Conservation (phyloP, 2,797 vertebrate genomes). For the Pseudochromis fuscus region DNA sequence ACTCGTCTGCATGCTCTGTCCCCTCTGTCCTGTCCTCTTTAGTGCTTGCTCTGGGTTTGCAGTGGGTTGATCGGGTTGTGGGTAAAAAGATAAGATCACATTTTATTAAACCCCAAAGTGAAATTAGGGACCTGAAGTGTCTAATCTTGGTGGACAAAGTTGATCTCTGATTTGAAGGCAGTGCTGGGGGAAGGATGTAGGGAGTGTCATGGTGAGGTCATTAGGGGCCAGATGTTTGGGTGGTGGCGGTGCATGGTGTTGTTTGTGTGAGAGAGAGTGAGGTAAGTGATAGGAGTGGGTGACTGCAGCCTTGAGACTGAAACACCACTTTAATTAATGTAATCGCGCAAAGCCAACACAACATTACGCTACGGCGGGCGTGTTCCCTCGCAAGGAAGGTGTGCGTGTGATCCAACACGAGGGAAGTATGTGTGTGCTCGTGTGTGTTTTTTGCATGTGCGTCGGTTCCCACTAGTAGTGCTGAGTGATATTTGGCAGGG, state of each 20-base stretch:
- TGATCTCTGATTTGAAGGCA: conserved; percentile 46
- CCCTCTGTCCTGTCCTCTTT: conserved; percentile 57
- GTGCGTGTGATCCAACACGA: conserved; percentile 36
- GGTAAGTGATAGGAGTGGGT: conserved; percentile 63
- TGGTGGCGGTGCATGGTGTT: conserved; percentile 45
- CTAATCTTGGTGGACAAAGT: conserved; percentile 22
- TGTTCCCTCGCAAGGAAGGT: conserved; percentile 51
- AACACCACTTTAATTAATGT: conserved; percentile 65
- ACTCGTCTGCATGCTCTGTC: conserved; percentile 69
- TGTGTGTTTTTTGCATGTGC: conserved; percentile 61
- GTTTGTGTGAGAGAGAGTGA: conserved; percentile 59
- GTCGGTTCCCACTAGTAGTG: conserved; percentile 65
- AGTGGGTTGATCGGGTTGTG: conserved; percentile 17
- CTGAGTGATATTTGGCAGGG: conserved; percentile 85
- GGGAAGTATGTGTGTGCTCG: conserved; percentile 48
- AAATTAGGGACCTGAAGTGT: conserved; percentile 16
- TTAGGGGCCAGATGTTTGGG: conserved; percentile 63
- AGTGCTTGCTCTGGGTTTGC: conserved; percentile 49
- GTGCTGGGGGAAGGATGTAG: conserved; percentile 13
- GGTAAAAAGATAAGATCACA: too few species aligned
- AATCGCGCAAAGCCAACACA: conserved; percentile 54
- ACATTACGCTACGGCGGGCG: conserved; percentile 41
- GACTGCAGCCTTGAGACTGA: conserved; percentile 51
- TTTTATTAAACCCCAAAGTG: too few species aligned
- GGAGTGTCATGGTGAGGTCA: conserved; percentile 59